Percentiles rank a stretch among this genome's conserved stretches.
Evolutionary conservation across 1,140 invertebrate species (phyloP).

Genomic region (Pteromalus puparum): DNA sequence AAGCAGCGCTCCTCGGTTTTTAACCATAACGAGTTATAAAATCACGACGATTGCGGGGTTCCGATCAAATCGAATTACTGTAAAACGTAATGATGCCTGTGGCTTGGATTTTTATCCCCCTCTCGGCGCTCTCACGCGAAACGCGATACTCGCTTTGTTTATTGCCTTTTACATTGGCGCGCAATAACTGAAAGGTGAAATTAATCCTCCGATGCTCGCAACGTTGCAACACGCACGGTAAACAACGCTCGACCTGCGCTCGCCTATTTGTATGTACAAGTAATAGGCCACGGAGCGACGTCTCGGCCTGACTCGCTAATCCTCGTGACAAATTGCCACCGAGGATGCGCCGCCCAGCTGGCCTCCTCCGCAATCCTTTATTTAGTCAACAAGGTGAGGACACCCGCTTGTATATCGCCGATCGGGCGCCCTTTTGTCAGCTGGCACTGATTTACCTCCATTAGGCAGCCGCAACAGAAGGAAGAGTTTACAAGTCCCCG

Average conservation of each 20-base stretch:
- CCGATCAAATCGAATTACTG: conserved; percentile 35
- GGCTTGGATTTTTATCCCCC: not conserved
- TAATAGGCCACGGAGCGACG: not conserved
- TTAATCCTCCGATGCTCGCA: too few relatives aligned
- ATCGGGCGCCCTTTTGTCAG: conserved; percentile 24
- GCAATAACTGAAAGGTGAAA: too few relatives aligned
- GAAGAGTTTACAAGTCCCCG: conserved; percentile 44
- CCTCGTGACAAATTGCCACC: conserved; percentile 58
- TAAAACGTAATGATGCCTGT: conserved; percentile 17
- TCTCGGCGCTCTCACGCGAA: not conserved
- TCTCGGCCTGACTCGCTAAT: conserved; percentile 25
- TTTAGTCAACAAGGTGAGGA: conserved; percentile 66
- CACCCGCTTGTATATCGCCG: conserved; percentile 46
- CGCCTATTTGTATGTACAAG: conserved; percentile 37
- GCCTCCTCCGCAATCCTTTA: conserved; percentile 63
- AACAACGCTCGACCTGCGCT: not conserved
- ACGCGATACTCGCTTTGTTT: not conserved
- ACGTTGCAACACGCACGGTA: too few relatives aligned
- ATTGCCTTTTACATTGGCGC: too few relatives aligned
- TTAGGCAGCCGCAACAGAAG: conserved; percentile 1
- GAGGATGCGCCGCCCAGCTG: conserved; percentile 39
- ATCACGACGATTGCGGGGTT: conserved; percentile 25
- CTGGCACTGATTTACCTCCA: conserved; percentile 37
- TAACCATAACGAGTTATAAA: conserved; percentile 39
- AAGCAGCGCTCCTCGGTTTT: conserved; percentile 3